Conservation (phyloP, 2,888 invertebrate species). For the Cosmorhoe ocellata region DNA sequence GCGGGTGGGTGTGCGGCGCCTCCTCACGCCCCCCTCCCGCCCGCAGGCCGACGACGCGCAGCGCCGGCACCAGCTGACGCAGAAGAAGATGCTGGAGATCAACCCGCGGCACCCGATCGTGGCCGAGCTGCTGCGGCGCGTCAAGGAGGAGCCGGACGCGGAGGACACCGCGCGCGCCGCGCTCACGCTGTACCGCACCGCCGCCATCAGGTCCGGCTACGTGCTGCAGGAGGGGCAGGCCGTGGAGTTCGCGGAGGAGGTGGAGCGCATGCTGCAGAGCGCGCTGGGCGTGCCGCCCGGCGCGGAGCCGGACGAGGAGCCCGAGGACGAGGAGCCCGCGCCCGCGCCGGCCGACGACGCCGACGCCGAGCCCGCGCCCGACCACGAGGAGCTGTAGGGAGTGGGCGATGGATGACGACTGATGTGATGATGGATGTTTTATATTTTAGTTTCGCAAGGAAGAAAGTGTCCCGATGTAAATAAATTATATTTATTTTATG, state of each 20-base stretch:
- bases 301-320: conserved; percentile 71
- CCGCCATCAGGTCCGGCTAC: conserved; percentile 88
- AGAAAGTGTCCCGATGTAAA: conserved; percentile 10
- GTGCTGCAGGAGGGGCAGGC: conserved; percentile 85
- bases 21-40: too few relatives aligned
- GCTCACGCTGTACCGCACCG: conserved; percentile 29
- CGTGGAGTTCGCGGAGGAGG: conserved; percentile 92
- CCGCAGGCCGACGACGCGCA: conserved; percentile 89
- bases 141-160: conserved; percentile 67
- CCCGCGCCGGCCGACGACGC: too few relatives aligned
- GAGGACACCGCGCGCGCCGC: conserved; percentile 88
- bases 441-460: not conserved
- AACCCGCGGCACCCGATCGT: conserved; percentile 98
- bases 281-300: conserved; percentile 89
- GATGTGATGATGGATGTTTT: conserved; percentile 16
- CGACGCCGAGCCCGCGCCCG: conserved; percentile 38
- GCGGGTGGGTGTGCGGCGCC: too few relatives aligned
- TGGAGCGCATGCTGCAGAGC: conserved; percentile 94
- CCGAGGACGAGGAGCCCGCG: conserved; percentile 29
- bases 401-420: too few relatives aligned
- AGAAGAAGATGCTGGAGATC: conserved; percentile 98
- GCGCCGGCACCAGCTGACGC: conserved; percentile 92
- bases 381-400: conserved; percentile 60
- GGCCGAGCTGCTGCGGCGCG: conserved; percentile 91
- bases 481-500: conserved; percentile 16